Conservation (phyloP, 2,888 invertebrate species). For the Cordilura impudica region DNA sequence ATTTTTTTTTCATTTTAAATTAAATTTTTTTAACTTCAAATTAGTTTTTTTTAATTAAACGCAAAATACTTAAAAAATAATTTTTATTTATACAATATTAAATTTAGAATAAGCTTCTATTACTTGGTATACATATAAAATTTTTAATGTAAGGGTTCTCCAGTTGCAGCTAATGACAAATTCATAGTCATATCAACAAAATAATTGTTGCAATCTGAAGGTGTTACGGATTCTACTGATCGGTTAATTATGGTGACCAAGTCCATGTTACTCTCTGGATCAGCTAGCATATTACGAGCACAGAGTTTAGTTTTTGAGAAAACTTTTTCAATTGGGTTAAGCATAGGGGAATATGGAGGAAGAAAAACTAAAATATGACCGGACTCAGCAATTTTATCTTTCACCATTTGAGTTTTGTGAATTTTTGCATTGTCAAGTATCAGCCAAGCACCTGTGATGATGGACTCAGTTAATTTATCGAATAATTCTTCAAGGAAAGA, state of each 20-base stretch:
- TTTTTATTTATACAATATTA: too few relatives aligned
- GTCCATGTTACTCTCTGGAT: neutral
- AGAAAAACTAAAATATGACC: neutral
- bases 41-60: too few relatives aligned
- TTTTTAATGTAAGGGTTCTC: neutral
- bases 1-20: too few relatives aligned
- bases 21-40: too few relatives aligned
- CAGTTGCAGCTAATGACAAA: neutral
- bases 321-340: neutral
- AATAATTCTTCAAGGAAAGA: neutral
- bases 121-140: too few relatives aligned
- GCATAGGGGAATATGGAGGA: neutral
- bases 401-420: neutral
- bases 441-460: neutral
- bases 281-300: neutral
- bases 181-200: neutral
- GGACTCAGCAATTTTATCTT: neutral
- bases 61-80: too few relatives aligned
- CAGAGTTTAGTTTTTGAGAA: slow-evolving; percentile 7
- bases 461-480: neutral
- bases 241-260: neutral
- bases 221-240: too few relatives aligned
- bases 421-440: neutral
- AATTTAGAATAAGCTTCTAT: too few relatives aligned
- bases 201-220: too few relatives aligned